Percentiles rank a stretch among this genome's conserved stretches.
These are phyloP conservation scores for Bombus huntii DNA, from an alignment of 1,140 invertebrate species.

Conservation along the genomic window DNA sequence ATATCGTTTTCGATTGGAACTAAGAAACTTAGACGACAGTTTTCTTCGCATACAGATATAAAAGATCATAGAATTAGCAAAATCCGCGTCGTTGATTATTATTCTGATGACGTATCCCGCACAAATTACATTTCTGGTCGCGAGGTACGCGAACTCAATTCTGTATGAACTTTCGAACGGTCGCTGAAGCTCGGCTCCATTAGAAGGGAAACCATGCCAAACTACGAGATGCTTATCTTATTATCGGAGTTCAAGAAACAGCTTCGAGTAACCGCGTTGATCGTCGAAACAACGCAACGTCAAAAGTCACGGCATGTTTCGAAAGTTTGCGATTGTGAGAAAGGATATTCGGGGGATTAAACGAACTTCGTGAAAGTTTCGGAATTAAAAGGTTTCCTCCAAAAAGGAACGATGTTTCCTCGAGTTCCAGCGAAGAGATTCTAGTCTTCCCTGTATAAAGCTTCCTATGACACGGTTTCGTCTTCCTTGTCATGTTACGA, in stretches of 20 bases:
- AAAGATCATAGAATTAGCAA: background rate
- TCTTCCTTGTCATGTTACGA: background rate
- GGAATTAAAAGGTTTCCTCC: background rate
- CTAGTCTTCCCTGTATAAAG: background rate
- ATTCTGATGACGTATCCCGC: background rate
- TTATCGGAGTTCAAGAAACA: slow-evolving; percentile 27
- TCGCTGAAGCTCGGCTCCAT: background rate
- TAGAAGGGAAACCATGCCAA: slow-evolving; percentile 13
- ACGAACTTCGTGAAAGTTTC: background rate
- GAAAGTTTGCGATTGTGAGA: background rate
- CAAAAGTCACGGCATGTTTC: background rate
- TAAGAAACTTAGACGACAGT: background rate
- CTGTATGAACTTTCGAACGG: slow-evolving; percentile 19
- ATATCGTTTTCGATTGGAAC: background rate
- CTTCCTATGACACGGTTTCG: background rate
- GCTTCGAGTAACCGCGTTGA: background rate
- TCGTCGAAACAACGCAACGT: background rate
- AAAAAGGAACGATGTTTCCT: background rate
- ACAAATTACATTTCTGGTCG: background rate
- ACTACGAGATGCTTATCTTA: slow-evolving; percentile 20
- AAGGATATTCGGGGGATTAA: slow-evolving; percentile 6
- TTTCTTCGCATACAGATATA: background rate
- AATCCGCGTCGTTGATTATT: background rate
- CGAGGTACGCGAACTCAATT: slow-evolving; percentile 18
- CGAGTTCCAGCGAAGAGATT: background rate